Conservation (phyloP, 2,888 invertebrate genomes). For the Sympetrum striolatum region DNA sequence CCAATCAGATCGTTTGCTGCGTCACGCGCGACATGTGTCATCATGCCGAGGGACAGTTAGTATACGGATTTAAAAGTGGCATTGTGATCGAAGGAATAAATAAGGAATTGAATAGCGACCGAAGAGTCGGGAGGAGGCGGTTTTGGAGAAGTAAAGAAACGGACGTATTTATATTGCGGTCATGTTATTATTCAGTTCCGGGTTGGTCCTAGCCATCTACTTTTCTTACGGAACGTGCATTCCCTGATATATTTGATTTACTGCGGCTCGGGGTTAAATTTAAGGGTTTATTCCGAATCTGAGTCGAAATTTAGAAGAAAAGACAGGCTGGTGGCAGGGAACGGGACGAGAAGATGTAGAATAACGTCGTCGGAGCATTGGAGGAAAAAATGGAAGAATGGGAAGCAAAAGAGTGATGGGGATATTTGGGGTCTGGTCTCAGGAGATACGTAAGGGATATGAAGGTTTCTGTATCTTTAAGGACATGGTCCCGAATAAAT, state of each 20-base stretch:
- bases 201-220: background rate
- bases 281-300: background rate
- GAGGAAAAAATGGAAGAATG: background rate
- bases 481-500: background rate
- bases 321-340: background rate
- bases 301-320: background rate
- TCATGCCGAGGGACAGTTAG: background rate
- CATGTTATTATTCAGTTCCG: background rate
- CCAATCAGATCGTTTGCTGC: conserved; percentile 3
- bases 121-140: background rate
- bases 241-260: background rate
- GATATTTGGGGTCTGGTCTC: background rate
- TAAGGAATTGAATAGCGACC: background rate
- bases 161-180: background rate
- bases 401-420: background rate
- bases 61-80: background rate
- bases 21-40: conserved; percentile 4
- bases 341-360: background rate
- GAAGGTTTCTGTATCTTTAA: background rate
- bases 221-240: background rate
- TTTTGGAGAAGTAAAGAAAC: background rate
- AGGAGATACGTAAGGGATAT: background rate
- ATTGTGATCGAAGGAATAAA: background rate
- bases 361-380: background rate
- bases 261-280: background rate